A percentile compares a stretch with the other conserved stretches of the same genome.
These are phyloP conservation scores for Salmo trutta DNA, from an alignment of 2,797 vertebrate genomes.

Conservation along the genomic window DNA sequence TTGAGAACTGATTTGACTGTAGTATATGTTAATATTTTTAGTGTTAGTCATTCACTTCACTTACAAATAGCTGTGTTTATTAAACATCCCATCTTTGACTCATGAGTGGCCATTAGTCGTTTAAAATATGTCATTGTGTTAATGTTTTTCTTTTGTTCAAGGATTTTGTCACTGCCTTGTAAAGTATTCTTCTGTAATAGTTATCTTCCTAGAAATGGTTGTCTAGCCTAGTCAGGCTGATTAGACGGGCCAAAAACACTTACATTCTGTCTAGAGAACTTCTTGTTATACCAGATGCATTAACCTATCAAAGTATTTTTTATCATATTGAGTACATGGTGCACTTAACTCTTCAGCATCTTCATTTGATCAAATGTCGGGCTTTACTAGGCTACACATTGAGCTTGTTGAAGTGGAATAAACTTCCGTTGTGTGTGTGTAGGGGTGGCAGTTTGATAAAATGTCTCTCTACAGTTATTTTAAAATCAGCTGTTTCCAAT, in stretches of 20 bases:
- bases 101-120: not conserved
- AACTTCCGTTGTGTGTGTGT: not conserved
- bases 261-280: not conserved
- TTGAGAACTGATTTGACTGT: not conserved
- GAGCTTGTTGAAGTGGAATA: not conserved
- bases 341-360: not conserved
- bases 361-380: not conserved
- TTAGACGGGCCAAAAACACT: conserved; percentile 4
- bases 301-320: not conserved
- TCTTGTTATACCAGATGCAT: not conserved
- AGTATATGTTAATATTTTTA: not conserved
- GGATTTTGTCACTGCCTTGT: not conserved
- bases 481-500: no score
- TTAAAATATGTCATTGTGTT: not conserved
- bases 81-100: not conserved
- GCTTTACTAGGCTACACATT: not conserved
- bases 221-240: not conserved
- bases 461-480: not conserved
- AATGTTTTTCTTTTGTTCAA: not conserved
- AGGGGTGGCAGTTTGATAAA: not conserved
- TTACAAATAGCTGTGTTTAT: not conserved
- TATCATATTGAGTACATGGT: not conserved
- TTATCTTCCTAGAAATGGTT: not conserved
- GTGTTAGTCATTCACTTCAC: not conserved
- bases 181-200: not conserved